Conservation (phyloP, 2,888 invertebrate genomes). For the Spodoptera littoralis region DNA sequence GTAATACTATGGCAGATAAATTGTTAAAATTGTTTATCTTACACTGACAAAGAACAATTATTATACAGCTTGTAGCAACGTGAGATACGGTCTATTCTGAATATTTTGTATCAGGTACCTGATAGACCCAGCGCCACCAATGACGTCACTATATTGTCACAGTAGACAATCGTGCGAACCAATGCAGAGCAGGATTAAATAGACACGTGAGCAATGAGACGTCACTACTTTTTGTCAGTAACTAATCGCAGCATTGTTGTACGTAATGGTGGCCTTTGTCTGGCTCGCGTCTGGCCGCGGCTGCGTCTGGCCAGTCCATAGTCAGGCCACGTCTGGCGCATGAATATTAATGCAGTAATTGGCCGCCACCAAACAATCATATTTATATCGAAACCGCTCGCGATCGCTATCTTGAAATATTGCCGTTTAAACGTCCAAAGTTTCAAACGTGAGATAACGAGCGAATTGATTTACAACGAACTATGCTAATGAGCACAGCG, state of each 20-base stretch:
- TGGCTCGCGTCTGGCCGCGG: constrained; percentile 31
- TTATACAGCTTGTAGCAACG: no score
- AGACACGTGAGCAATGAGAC: constrained; percentile 3
- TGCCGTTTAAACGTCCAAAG: constrained; percentile 42
- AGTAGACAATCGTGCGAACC: no score
- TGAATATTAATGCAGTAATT: constrained; percentile 51
- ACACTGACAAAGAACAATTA: no score
- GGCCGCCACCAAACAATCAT: constrained; percentile 44
- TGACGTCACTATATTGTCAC: no score
- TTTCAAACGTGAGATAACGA: constrained; percentile 33
- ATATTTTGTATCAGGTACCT: no score
- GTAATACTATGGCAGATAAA: no score
- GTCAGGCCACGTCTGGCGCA: constrained; percentile 31
- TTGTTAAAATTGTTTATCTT: no score
- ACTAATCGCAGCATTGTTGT: not conserved
- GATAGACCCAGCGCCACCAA: no score
- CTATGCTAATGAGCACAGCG: constrained; percentile 31
- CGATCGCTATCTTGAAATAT: constrained; percentile 53
- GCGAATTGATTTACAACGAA: constrained; percentile 35
- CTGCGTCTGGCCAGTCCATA: not conserved
- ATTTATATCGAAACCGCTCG: constrained; percentile 35
- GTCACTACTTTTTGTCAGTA: constrained; percentile 9
- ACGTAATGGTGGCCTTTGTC: constrained; percentile 25
- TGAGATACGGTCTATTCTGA: no score
- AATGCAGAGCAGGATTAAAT: no score